Conservation (phyloP, 2,113 vertebrate genomes). For the Tragelaphus buxtoni region DNA sequence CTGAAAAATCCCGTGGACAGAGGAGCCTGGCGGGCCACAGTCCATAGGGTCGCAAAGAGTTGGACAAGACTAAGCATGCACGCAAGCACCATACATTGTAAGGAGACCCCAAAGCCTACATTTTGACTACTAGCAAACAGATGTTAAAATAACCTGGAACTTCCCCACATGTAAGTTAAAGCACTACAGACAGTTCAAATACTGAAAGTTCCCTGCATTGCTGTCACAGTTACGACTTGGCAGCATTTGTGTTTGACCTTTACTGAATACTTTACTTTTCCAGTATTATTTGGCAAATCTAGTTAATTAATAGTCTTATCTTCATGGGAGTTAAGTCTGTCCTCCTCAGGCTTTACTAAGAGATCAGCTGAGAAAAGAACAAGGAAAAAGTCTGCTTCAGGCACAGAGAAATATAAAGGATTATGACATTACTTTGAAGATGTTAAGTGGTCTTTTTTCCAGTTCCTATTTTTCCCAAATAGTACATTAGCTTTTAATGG, state of each 20-base stretch:
- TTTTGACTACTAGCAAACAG: not conserved
- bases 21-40: not conserved
- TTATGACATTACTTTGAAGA: conserved; percentile 40
- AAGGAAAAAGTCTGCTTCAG: conserved; percentile 1
- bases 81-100: not conserved
- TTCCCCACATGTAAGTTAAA: not conserved
- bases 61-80: not conserved
- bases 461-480: not conserved
- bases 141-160: not conserved
- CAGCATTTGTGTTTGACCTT: not conserved
- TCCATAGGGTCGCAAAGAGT: not conserved
- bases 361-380: conserved; percentile 36
- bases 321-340: conserved; percentile 30
- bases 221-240: not conserved
- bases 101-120: not conserved
- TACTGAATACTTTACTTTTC: conserved; percentile 14
- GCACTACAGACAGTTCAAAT: not conserved
- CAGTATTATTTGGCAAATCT: conserved; percentile 36
- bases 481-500: conserved; percentile 17
- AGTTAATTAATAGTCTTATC: conserved; percentile 72
- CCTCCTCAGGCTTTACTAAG: conserved; percentile 27
- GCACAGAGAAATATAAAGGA: conserved; percentile 24
- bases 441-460: conserved; percentile 23
- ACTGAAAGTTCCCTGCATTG: not conserved
- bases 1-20: not conserved